Evolutionary conservation across 2,888 invertebrate species (phyloP), one percentile per base, ranked within the genome.

Genomic region (Cheilosia impressa): DNA sequence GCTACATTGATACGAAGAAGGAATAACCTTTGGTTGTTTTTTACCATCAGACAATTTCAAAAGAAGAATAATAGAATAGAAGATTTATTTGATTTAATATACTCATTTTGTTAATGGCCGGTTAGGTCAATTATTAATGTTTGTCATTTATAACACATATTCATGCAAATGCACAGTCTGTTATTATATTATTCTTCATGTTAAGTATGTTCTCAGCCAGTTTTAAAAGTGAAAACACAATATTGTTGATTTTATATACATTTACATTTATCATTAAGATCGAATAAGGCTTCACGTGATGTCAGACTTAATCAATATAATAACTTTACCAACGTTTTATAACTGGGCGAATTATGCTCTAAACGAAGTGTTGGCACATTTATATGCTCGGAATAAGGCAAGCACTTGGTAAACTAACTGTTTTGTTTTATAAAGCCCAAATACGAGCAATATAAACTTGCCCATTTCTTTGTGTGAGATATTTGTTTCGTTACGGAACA

Each of bases 1-100:
- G 87, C 87, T 87, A 73, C 87, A 87, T 78, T 78, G 52, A 73
- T 85, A 76, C 63, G 6, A 69, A 34, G 15, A 47, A 15, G 27
- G 27, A 27, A 27, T 27, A 6, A 27, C 27, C 6, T 27, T 27
- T 27, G 6, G 9, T 9, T 53, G 71, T 27, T 63, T 69, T 77
- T 62, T n/a, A 47, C 6, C n/a, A n/a, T 43, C 15, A 4, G 7
- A 15, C 3, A 9, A 19, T 47, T 17, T 47, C 2, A 19, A 45
- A 17, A 17, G 17, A 47, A 47, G 47, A 43, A 43, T 60, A 60
- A 43, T 60, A 41, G 22, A 22, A 58, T 15, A 24, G 1, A 10
- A 22, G 22, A 58, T 58, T 22, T 4, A 38, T 38, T 38, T 38
- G 4, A 38, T 10, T 34, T 34, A 3, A 34, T 3, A 10, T 10